Evolutionary conservation across 2,888 invertebrate species (phyloP).

Genomic region (Polyommatus iphigenia): DNA sequence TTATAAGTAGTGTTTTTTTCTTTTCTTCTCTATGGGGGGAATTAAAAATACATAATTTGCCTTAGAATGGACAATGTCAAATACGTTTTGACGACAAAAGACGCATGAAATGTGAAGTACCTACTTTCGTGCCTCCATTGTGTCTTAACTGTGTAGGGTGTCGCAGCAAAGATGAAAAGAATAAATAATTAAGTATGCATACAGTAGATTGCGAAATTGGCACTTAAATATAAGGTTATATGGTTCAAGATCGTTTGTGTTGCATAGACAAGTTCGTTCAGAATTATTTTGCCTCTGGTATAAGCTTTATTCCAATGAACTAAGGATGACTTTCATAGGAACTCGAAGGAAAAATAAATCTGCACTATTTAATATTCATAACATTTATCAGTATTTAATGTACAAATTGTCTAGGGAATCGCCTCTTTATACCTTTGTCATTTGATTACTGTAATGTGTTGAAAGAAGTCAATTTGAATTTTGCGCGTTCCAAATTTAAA

Average conservation of each 20-base stretch:
- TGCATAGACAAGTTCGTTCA: neutral
- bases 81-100: constrained; percentile 3
- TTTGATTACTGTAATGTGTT: neutral
- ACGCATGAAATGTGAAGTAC: neutral
- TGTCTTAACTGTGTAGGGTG: neutral
- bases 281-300: neutral
- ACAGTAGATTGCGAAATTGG: neutral
- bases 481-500: constrained; percentile 2
- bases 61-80: neutral
- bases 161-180: constrained; percentile 35
- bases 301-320: neutral
- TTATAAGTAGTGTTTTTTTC: neutral
- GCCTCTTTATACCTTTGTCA: constrained; percentile 4
- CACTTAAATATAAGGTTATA: neutral
- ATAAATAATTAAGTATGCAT: constrained; percentile 35
- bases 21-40: neutral
- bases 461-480: neutral
- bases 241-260: neutral
- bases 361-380: constrained; percentile 29
- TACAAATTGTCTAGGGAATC: constrained; percentile 32
- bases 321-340: neutral
- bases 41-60: neutral
- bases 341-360: neutral
- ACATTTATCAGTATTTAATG: constrained; percentile 35
- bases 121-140: constrained; percentile 1